These are phyloP conservation scores for Laticauda laticaudata DNA, from an alignment of 2,113 vertebrate species.

Conservation along the genomic window DNA sequence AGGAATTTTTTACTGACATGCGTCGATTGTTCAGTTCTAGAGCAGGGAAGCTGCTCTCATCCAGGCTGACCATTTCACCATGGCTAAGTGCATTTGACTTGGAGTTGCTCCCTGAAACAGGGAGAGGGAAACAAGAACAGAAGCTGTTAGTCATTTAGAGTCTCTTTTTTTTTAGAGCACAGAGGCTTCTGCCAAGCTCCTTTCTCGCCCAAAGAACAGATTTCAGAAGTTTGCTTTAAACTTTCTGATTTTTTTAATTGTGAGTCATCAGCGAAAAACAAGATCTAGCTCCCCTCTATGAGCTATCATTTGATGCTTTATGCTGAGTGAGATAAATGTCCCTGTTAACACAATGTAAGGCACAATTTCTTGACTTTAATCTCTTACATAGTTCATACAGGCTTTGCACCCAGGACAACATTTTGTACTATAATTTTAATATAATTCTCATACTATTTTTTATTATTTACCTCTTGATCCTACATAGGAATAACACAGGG, in stretches of 20 bases:
- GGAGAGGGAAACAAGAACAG: not conserved
- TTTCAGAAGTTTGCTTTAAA: not conserved
- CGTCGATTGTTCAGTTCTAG: slow-evolving; percentile 95
- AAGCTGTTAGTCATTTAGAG: not conserved
- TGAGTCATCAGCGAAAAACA: not conserved
- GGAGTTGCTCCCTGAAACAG: slow-evolving; percentile 79
- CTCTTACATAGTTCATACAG: not conserved
- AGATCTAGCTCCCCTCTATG: not conserved
- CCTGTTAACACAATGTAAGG: not conserved
- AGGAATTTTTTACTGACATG: slow-evolving; percentile 95
- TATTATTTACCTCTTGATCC: not conserved
- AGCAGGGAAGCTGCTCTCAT: slow-evolving; percentile 91
- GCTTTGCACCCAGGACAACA: not conserved
- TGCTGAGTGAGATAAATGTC: not conserved
- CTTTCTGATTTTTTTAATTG: not conserved
- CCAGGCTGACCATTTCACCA: slow-evolving; percentile 94
- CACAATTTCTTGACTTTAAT: not conserved
- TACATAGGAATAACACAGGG: not conserved
- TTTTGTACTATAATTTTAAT: not conserved
- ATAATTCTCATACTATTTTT: not conserved
- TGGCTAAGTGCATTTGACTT: slow-evolving; percentile 88
- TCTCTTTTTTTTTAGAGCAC: not conserved
- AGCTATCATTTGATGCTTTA: not conserved
- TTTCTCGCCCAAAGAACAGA: not conserved
- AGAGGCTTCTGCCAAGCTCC: not conserved